These are phyloP conservation scores for Meteorus colon DNA, from an alignment of 2,888 invertebrate genomes.

Conservation along the genomic window DNA sequence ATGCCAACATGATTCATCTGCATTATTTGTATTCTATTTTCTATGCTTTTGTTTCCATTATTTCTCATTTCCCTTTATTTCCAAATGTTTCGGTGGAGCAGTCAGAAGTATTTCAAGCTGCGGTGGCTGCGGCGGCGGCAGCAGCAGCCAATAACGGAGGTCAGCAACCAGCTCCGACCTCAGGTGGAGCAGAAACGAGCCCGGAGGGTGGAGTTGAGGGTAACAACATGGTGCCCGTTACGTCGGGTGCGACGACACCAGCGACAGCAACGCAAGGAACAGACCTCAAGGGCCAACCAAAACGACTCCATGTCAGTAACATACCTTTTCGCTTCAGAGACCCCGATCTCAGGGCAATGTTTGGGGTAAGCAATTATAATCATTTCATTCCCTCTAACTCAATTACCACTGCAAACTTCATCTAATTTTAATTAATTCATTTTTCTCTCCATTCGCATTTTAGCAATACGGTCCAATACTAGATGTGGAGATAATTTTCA, in stretches of 20 bases:
- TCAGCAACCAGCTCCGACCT: slow-evolving; percentile 69
- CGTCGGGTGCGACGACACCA: slow-evolving; percentile 73
- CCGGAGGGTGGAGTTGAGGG: slow-evolving; percentile 71
- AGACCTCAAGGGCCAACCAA: slow-evolving; percentile 85
- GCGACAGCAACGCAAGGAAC: slow-evolving; percentile 76
- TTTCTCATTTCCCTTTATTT: slow-evolving; percentile 17
- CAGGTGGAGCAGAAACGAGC: slow-evolving; percentile 64
- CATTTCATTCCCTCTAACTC: background rate
- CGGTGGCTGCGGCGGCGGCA: slow-evolving; percentile 73
- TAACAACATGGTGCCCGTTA: slow-evolving; percentile 75
- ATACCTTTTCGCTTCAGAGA: slow-evolving; percentile 99
- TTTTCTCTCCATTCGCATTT: slow-evolving; percentile 55
- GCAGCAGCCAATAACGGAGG: slow-evolving; percentile 73
- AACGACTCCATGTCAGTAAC: slow-evolving; percentile 98
- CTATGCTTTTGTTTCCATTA: background rate
- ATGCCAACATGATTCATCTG: background rate
- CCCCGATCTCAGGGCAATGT: slow-evolving; percentile 98
- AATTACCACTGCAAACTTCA: background rate
- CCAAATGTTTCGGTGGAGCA: slow-evolving; percentile 55
- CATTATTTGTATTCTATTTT: background rate
- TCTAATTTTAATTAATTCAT: background rate
- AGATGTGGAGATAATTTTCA: slow-evolving; percentile 99
- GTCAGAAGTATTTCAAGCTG: slow-evolving; percentile 77
- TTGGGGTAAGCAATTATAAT: slow-evolving; percentile 87
- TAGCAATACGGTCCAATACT: slow-evolving; percentile 99